Evolutionary conservation across 2,797 vertebrate genomes (phyloP).

Genomic region (Gymnothorax javanicus): DNA sequence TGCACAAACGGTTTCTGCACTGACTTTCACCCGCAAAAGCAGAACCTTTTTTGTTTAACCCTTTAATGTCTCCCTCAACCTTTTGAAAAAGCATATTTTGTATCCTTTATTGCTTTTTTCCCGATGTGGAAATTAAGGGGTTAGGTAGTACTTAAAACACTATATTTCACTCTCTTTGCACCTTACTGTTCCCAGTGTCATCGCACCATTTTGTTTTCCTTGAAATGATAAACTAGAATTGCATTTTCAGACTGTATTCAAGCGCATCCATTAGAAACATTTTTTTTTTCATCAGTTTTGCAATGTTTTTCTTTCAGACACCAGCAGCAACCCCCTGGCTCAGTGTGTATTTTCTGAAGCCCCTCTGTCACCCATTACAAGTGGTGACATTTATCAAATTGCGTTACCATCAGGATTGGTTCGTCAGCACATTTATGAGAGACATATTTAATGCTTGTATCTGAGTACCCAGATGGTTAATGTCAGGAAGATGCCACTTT

Average conservation of each 20-base stretch:
- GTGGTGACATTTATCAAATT: conserved; percentile 5
- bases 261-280: background rate
- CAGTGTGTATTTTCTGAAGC: background rate
- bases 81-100: too few species aligned
- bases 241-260: background rate
- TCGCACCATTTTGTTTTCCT: background rate
- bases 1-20: conserved; percentile 7
- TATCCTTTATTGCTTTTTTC: too few species aligned
- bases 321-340: background rate
- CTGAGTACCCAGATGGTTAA: conserved; percentile 6
- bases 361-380: background rate
- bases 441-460: background rate
- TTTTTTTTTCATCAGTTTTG: background rate
- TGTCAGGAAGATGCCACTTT: conserved; percentile 7
- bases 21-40: background rate
- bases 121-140: too few species aligned
- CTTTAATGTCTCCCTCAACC: too few species aligned
- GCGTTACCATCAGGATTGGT: background rate
- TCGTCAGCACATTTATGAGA: background rate
- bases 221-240: background rate
- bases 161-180: conserved; percentile 11
- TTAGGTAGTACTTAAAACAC: too few species aligned
- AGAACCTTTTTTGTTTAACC: background rate
- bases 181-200: background rate
- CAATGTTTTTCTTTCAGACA: background rate